Evolutionary conservation across 2,797 vertebrate species (phyloP).

Genomic region (Tangara arthus): DNA sequence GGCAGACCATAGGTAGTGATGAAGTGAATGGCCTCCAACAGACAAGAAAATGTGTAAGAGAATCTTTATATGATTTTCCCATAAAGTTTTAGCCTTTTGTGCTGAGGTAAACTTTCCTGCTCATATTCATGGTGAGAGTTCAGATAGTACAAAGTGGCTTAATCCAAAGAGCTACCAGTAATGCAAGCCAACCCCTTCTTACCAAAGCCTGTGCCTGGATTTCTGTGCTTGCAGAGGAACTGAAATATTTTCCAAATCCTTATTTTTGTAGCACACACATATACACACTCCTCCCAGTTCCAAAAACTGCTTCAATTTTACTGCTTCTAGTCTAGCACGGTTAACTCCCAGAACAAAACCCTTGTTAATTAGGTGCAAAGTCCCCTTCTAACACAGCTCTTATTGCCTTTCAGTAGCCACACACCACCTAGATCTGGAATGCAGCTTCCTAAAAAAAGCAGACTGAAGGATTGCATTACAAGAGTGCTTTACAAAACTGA

Average conservation of each 20-base stretch:
- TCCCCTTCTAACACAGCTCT: background rate
- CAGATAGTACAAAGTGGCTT: background rate
- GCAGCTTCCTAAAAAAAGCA: background rate
- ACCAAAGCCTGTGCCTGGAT: background rate
- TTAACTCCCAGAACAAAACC: background rate
- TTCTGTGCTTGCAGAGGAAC: background rate
- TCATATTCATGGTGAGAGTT: background rate
- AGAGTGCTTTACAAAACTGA: background rate
- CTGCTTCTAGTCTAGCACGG: background rate
- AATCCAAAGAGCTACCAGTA: background rate
- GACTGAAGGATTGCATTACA: background rate
- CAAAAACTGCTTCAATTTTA: background rate
- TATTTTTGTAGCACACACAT: background rate
- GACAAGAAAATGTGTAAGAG: background rate
- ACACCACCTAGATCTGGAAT: background rate
- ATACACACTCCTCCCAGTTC: background rate
- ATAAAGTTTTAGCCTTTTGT: background rate
- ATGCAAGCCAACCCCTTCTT: background rate
- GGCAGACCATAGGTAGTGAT: fast-evolving
- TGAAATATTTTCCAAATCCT: background rate
- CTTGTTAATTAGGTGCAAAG: background rate
- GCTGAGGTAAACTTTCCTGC: background rate
- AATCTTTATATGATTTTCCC: background rate
- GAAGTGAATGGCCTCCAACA: background rate
- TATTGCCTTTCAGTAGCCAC: background rate